Percentiles rank a stretch among this genome's conserved stretches.
These are phyloP conservation scores for Eidolon helvum DNA, from an alignment of 2,113 vertebrate species.

Conservation along the genomic window DNA sequence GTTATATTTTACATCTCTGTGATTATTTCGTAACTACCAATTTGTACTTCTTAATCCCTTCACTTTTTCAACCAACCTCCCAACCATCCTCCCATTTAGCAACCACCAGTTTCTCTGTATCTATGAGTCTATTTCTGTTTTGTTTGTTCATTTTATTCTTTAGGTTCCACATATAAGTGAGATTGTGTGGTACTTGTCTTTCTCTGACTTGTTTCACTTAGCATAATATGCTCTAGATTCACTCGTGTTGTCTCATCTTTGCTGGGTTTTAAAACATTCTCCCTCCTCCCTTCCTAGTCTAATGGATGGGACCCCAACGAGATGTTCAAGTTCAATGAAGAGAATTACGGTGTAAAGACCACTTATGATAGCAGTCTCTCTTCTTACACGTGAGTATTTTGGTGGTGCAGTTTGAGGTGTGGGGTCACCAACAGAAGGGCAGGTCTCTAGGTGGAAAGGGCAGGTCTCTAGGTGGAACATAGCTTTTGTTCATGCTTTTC, in stretches of 20 bases:
- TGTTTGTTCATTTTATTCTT: too few relatives aligned
- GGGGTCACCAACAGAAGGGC: background rate
- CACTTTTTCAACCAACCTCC: too few relatives aligned
- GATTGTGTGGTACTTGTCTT: too few relatives aligned
- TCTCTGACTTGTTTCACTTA: too few relatives aligned
- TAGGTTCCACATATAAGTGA: too few relatives aligned
- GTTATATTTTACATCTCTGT: too few relatives aligned
- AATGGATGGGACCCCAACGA: constrained; percentile 96
- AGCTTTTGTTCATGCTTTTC: background rate
- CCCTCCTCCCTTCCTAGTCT: constrained; percentile 79
- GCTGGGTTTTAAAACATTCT: background rate
- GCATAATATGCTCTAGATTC: too few relatives aligned
- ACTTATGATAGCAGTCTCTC: constrained; percentile 95
- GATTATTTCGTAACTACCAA: too few relatives aligned
- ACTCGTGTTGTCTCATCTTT: background rate
- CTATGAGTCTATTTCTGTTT: too few relatives aligned
- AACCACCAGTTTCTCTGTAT: too few relatives aligned
- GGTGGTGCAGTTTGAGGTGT: background rate
- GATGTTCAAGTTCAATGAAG: constrained; percentile 95
- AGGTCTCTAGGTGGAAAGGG: background rate
- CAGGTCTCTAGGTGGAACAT: background rate
- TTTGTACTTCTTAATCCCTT: too few relatives aligned
- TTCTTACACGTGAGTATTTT: constrained; percentile 91
- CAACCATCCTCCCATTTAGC: too few relatives aligned
- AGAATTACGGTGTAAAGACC: constrained; percentile 93